Evolutionary conservation across 2,888 invertebrate genomes (phyloP).

Genomic region (Aspidapion aeneum): DNA sequence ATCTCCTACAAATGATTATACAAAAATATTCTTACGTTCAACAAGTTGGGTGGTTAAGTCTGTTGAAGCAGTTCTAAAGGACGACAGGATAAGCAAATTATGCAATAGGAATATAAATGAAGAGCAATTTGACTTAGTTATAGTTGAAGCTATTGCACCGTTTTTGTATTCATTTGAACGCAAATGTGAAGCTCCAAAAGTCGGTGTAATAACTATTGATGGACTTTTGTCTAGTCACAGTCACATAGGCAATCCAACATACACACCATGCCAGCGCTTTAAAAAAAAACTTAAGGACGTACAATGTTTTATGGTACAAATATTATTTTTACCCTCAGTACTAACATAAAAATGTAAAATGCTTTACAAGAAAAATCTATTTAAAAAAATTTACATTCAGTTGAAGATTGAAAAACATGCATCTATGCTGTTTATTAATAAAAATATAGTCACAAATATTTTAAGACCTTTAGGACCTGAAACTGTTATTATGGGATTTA

Average conservation of each 20-base stretch:
- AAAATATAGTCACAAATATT: slow-evolving; percentile 36
- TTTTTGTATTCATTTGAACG: slow-evolving; percentile 3
- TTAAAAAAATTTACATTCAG: slow-evolving; percentile 35
- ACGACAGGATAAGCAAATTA: slow-evolving; percentile 3
- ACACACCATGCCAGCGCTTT: slow-evolving; percentile 41
- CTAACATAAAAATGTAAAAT: slow-evolving; percentile 30
- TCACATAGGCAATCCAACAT: slow-evolving; percentile 31
- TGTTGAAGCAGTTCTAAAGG: no score
- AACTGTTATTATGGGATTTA: neutral
- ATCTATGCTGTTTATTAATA: slow-evolving; percentile 36
- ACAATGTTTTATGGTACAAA: slow-evolving; percentile 30
- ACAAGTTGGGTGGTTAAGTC: no score
- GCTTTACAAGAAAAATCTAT: slow-evolving; percentile 35
- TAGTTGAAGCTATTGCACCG: slow-evolving; percentile 13
- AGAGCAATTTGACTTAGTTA: slow-evolving; percentile 20
- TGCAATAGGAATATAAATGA: neutral
- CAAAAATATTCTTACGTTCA: no score
- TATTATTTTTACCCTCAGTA: slow-evolving; percentile 25
- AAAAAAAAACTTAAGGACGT: slow-evolving; percentile 33
- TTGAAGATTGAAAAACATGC: slow-evolving; percentile 36
- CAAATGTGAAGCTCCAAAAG: slow-evolving; percentile 3
- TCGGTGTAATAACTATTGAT: slow-evolving; percentile 25
- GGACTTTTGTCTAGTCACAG: slow-evolving; percentile 27
- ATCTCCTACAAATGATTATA: no score
- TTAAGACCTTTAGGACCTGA: slow-evolving; percentile 31